Percentiles rank a stretch among this genome's conserved stretches.
Evolutionary conservation across 2,888 invertebrate genomes (phyloP).

Genomic region (Patella ulyssiponensis): DNA sequence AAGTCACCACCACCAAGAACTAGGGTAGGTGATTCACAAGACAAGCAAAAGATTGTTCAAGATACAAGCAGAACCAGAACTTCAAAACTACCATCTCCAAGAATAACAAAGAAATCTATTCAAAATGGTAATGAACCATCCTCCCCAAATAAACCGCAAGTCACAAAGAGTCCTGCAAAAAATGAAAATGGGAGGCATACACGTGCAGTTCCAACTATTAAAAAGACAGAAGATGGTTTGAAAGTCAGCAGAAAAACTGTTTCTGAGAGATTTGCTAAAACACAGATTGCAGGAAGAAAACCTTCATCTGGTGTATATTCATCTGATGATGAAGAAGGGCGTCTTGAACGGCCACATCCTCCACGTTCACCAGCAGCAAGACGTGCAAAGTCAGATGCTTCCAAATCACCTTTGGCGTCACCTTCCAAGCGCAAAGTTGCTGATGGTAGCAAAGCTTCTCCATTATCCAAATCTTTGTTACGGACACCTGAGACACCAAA

Average conservation of each 20-base stretch:
- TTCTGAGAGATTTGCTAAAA: neutral
- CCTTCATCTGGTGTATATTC: neutral
- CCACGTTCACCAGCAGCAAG: neutral
- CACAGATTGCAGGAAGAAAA: neutral
- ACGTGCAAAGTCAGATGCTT: neutral
- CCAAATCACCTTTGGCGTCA: neutral
- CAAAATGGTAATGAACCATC: neutral
- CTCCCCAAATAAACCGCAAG: neutral
- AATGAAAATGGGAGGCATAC: neutral
- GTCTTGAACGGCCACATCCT: neutral
- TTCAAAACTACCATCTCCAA: neutral
- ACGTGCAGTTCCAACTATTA: neutral
- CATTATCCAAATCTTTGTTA: neutral
- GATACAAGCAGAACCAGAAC: neutral
- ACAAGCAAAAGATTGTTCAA: conserved; percentile 1
- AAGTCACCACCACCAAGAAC: neutral
- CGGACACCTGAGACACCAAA: neutral
- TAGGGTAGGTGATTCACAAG: neutral
- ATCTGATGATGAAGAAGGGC: neutral
- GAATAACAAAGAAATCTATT: neutral
- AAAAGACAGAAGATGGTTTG: neutral
- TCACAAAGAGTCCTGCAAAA: neutral
- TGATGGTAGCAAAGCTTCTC: neutral
- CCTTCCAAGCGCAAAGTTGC: neutral
- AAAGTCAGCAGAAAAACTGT: neutral